These are phyloP conservation scores for Panorpa germanica DNA, from an alignment of 2,888 invertebrate species.

Conservation along the genomic window DNA sequence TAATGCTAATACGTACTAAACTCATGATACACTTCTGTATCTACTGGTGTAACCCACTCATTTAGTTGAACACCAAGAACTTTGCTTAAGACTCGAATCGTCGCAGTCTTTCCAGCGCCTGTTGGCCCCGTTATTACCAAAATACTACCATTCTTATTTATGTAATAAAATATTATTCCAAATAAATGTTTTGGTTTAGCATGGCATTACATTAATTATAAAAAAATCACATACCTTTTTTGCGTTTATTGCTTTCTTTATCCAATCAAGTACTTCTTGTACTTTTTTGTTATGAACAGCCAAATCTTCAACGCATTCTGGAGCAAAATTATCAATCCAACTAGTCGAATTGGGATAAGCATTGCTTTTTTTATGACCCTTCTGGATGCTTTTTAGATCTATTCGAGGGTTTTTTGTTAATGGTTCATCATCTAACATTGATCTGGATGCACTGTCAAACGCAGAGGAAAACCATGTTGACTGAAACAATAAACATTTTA, in stretches of 20 bases:
- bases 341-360: slow-evolving; percentile 17
- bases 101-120: slow-evolving; percentile 68
- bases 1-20: slow-evolving; percentile 21
- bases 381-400: too few species aligned
- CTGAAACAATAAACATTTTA: too few species aligned
- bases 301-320: slow-evolving; percentile 36
- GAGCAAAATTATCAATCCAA: slow-evolving; percentile 42
- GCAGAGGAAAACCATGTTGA: too few species aligned
- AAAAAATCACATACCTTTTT: too few species aligned
- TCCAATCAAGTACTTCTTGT: slow-evolving; percentile 51
- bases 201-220: background rate
- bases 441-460: too few species aligned
- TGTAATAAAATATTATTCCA: slow-evolving; percentile 8
- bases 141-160: slow-evolving; percentile 27
- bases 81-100: slow-evolving; percentile 43
- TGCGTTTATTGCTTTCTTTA: slow-evolving; percentile 19
- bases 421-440: too few species aligned
- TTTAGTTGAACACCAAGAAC: slow-evolving; percentile 32
- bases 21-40: slow-evolving; percentile 38
- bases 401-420: too few species aligned
- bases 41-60: slow-evolving; percentile 73
- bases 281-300: slow-evolving; percentile 60
- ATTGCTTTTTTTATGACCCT: slow-evolving; percentile 2
- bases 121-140: slow-evolving; percentile 65
- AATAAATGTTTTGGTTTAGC: background rate